phyloP scores from a whole-genome alignment of 37 sponge, comb jelly and placozoan species.

The Oopsacas minuta region DNA sequence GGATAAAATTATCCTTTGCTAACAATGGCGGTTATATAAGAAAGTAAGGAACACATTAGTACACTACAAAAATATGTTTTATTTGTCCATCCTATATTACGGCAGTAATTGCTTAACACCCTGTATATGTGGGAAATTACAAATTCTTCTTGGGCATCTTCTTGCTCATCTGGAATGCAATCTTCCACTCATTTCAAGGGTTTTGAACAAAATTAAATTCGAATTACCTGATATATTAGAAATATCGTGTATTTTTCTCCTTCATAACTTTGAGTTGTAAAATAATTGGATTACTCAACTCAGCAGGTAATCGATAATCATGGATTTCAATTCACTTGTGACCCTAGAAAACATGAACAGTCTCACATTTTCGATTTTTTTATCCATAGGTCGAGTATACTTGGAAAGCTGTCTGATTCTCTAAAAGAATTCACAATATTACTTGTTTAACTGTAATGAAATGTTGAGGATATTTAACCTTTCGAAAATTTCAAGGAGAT shows the following conservation, averaged over 20 bases:
- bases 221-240: background rate
- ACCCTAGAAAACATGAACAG: conserved; percentile 15
- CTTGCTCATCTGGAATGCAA: conserved; percentile 19
- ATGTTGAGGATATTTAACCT: conserved; percentile 15
- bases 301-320: conserved; percentile 17
- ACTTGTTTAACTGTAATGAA: conserved; percentile 3
- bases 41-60: no score
- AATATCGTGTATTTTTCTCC: conserved; percentile 6
- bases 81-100: no score
- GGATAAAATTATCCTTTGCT: no score
- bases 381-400: conserved; percentile 15
- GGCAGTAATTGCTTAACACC: no score
- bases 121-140: no score
- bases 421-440: conserved; percentile 3
- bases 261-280: conserved; percentile 19
- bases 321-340: conserved; percentile 17
- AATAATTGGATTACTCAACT: conserved; percentile 11
- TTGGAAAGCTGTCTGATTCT: conserved; percentile 12
- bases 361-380: conserved; percentile 12
- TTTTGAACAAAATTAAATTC: conserved; percentile 6
- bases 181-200: conserved; percentile 15
- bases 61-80: no score
- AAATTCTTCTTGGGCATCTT: conserved; percentile 17
- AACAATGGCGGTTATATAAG: no score
- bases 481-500: conserved; percentile 12